Evolutionary conservation across 37 sponge, comb jelly and placozoan species (phyloP), one percentile per base, ranked within the genome.

Genomic region (Halichondria panicea): DNA sequence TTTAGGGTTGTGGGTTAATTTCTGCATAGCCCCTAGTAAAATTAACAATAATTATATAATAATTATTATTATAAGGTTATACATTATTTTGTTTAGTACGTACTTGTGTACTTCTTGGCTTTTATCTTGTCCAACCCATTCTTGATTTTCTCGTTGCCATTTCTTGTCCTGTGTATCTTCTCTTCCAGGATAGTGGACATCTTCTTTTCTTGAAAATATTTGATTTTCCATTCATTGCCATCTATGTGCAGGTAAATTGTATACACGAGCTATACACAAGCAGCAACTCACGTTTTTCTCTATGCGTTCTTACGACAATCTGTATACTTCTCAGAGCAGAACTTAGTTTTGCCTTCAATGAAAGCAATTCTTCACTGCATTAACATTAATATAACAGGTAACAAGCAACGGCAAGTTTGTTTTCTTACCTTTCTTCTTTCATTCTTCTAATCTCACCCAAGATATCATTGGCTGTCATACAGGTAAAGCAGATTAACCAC

Each of bases 211-310:
- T 46, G 44, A 21, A 52, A 56, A 42, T 41, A 71, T 54, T 38
- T 61, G 30, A 37, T 70, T 31, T 72, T 81, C 81, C 81, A 81
- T 21, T 72, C 55, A 24, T 63, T 62, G n/a, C 63, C 65, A 19
- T 25, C 81, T 81, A 27, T 31, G n/a, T 21, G 25, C 15, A 58
- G 25, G n/a, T 8, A 21, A 58, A 27, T n/a, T 70, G 54, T 70
- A 40, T 70, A 70, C 48, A 40, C 40, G 42, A 0, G 52, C 13
- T 18, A 48, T 15, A 48, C 13, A 18, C 11, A 18, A 15, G 15
- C 52, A 18, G 52, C 15, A 6, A 53, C 67, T 63, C 27, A 77
- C 78, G 50, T 21, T 77, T n/a, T 35, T 77, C 78, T 19, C 64
- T 65, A 8, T 36, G 52, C 32, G 55, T 32, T 53, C 39, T 52